Base-by-base conservation (phyloP, 1,140 invertebrate genomes). In the Ectropis grisescens region DNA sequence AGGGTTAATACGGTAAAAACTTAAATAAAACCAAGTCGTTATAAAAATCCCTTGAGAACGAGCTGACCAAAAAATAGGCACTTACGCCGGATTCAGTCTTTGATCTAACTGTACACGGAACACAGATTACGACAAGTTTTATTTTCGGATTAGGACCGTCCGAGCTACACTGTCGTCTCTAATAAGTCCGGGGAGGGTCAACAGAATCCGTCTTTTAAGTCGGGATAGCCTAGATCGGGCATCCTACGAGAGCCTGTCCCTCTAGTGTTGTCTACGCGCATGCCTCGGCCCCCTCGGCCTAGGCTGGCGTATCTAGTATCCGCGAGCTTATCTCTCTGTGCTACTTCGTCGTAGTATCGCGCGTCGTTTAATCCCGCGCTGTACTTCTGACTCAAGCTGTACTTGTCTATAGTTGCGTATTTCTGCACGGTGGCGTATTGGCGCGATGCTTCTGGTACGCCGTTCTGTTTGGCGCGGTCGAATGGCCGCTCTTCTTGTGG, bases 121-220 rank as follows among this genome's bases (percentile, higher is more conserved):
- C 48, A 42, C 43, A 40, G 41, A 49, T 33, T 39, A 36, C 42
- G 29, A 31, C 16, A 29, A 5, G 30, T 35, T 23, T 25, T n/a
- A 27, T 16, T 22, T 30, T 32, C 30, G 37, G 37, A 42, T 24
- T 16, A 5, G 8, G 26, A 41, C 33, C 34, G 26, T 41, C 40
- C 49, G 23, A 33, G 49, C 54, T 78, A 82, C 27, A 89, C 86
- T 29, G 85, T 88, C 34, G 88, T 89, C 78, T 89, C 88, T 62
- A 88, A 74, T 43, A 83, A 70, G 49, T 85, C 86, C 60, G 83
- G 85, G 66, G 84, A 84, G 82, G 87, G 88, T 90, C 89, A 90
- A 90, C 88, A 90, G 72, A 90, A 87, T 61, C 85, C 87, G 61
- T 90, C 88, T 69, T 90, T 90, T 31, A 87, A 84, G 41, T 89